A percentile compares a stretch with the other conserved stretches of the same genome.
Conservation (phyloP, 2,888 invertebrate species). For the Drosophila parthenogenetica region DNA sequence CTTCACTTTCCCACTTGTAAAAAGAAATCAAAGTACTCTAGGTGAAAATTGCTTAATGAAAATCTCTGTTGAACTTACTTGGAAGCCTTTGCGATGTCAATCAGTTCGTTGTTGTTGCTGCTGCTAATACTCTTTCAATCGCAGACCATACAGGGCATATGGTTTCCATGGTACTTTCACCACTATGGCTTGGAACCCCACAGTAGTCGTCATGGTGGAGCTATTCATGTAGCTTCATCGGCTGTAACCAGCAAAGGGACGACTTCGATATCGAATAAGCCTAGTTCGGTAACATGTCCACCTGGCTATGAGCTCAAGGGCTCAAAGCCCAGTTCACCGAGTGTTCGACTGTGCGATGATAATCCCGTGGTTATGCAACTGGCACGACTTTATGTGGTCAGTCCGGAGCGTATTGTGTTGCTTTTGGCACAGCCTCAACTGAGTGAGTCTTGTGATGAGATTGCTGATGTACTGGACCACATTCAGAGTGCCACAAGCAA, state of each 20-base stretch:
- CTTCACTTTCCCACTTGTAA: too few species aligned
- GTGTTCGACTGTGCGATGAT: conserved; percentile 78
- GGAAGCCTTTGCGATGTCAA: conserved; percentile 27
- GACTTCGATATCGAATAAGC: conserved; percentile 8
- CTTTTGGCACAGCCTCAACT: conserved; percentile 84
- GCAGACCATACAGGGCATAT: conserved; percentile 44
- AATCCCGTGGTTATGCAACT: conserved; percentile 86
- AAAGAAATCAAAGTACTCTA: conserved; percentile 19
- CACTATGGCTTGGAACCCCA: conserved; percentile 54
- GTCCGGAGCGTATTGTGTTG: conserved; percentile 86
- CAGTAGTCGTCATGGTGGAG: conserved; percentile 25
- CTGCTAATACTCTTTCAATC: conserved; percentile 35
- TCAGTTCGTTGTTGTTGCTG: conserved; percentile 24
- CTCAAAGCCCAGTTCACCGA: neutral
- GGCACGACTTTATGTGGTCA: conserved; percentile 86
- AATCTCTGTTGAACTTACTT: neutral
- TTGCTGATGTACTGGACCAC: conserved; percentile 79
- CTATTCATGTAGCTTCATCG: neutral
- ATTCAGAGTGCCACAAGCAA: conserved; percentile 83
- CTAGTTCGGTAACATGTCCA: conserved; percentile 26
- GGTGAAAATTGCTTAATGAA: neutral
- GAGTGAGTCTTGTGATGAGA: conserved; percentile 71
- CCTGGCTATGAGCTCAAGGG: conserved; percentile 44
- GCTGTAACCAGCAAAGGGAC: conserved; percentile 1
- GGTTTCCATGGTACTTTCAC: conserved; percentile 75